phyloP scores from a whole-genome alignment of 2,113 vertebrate genomes.

The Garra rufa region DNA sequence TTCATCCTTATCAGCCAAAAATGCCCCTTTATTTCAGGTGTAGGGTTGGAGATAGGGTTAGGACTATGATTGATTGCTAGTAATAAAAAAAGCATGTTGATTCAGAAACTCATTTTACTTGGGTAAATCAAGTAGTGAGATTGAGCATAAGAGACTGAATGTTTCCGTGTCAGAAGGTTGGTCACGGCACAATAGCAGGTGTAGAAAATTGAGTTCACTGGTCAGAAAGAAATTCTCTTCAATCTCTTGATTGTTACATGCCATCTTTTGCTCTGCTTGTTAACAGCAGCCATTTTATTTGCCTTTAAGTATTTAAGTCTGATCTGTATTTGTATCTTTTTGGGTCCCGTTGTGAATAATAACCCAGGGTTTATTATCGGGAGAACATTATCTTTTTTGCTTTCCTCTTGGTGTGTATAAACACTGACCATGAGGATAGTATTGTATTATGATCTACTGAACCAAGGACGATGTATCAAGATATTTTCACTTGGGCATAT shows the following conservation, averaged over 20 bases:
- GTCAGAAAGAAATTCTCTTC: background rate
- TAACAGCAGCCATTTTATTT: too few species aligned
- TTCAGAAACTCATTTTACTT: background rate
- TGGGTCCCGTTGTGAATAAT: background rate
- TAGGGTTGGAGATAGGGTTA: background rate
- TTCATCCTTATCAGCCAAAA: background rate
- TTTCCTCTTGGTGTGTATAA: background rate
- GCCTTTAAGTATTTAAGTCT: background rate
- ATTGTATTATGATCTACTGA: background rate
- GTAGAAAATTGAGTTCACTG: background rate
- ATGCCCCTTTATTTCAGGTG: background rate
- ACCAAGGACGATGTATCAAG: background rate
- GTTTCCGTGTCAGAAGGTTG: background rate
- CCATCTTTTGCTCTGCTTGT: background rate
- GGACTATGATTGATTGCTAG: background rate
- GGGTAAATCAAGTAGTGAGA: background rate
- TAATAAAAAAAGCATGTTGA: background rate
- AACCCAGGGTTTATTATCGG: background rate
- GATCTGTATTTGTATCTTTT: background rate
- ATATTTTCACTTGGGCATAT: background rate
- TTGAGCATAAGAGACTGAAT: background rate
- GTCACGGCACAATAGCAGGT: background rate
- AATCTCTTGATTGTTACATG: conserved; percentile 1
- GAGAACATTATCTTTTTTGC: too few species aligned
- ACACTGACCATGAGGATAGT: background rate